Evolutionary conservation across 2,113 vertebrate genomes (phyloP).

Genomic region (Oncorhynchus nerka): DNA sequence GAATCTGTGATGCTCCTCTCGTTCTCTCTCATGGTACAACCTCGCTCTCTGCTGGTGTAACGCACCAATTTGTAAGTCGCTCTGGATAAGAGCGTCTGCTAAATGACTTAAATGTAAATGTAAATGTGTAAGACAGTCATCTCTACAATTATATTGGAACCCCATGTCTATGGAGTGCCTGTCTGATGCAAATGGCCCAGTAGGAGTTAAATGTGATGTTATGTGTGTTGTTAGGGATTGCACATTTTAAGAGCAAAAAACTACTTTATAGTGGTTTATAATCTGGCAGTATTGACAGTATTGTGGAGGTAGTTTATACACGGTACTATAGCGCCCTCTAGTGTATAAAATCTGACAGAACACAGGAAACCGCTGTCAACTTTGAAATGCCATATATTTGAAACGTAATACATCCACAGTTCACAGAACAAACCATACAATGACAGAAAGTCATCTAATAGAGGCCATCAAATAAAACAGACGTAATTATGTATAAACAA

Average conservation of each 20-base stretch:
- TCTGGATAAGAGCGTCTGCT: too few relatives aligned
- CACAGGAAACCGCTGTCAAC: neutral
- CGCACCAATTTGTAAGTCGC: too few relatives aligned
- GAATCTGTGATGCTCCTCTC: too few relatives aligned
- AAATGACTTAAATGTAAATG: too few relatives aligned
- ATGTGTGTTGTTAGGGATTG: neutral
- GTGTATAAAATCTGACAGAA: constrained; percentile 14
- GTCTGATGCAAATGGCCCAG: neutral
- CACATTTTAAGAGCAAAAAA: neutral
- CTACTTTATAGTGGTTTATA: too few relatives aligned
- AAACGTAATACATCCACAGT: constrained; percentile 15
- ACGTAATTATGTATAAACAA: neutral
- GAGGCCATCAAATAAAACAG: constrained; percentile 8
- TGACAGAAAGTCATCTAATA: constrained; percentile 18
- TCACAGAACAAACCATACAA: constrained; percentile 22
- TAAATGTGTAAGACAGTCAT: neutral
- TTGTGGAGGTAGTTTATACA: neutral
- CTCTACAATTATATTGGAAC: neutral
- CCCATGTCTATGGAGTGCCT: neutral
- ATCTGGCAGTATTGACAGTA: neutral
- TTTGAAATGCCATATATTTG: constrained; percentile 6
- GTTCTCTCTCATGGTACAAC: neutral
- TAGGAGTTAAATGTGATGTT: neutral
- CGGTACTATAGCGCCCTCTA: constrained; percentile 39
- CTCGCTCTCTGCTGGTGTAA: constrained; percentile 19